Conservation (phyloP, 2,888 invertebrate genomes). For the Mermis nigrescens region DNA sequence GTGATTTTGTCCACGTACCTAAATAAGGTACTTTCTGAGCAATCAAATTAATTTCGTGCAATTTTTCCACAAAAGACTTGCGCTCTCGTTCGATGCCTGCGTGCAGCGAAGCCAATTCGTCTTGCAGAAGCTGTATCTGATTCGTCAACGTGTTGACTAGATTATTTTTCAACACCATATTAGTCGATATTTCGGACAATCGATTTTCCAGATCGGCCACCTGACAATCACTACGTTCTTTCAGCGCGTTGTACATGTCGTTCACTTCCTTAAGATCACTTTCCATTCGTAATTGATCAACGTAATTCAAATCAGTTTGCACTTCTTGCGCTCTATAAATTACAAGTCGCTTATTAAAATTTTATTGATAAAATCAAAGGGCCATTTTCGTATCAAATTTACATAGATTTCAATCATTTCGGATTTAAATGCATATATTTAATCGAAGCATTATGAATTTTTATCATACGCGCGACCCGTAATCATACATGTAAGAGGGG, state of each 20-base stretch:
- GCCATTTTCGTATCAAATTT: too few species aligned
- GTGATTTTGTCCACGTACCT: neutral
- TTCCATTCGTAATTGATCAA: neutral
- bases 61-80: neutral
- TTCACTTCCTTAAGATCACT: neutral
- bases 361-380: too few species aligned
- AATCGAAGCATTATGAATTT: too few species aligned
- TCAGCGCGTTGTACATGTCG: neutral
- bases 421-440: too few species aligned
- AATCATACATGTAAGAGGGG: too few species aligned
- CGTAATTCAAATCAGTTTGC: conserved; percentile 1
- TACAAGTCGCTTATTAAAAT: too few species aligned
- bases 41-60: neutral
- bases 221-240: neutral
- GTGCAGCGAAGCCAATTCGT: neutral
- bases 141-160: conserved; percentile 20
- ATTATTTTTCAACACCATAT: conserved; percentile 23
- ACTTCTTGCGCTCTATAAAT: conserved; percentile 1
- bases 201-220: conserved; percentile 12
- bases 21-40: conserved; percentile 7
- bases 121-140: conserved; percentile 1
- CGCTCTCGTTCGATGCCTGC: conserved; percentile 2
- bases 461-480: too few species aligned
- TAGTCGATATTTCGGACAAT: conserved; percentile 26
- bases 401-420: too few species aligned